phyloP scores from a whole-genome alignment of 2,113 vertebrate genomes.

The Sialia sialis region DNA sequence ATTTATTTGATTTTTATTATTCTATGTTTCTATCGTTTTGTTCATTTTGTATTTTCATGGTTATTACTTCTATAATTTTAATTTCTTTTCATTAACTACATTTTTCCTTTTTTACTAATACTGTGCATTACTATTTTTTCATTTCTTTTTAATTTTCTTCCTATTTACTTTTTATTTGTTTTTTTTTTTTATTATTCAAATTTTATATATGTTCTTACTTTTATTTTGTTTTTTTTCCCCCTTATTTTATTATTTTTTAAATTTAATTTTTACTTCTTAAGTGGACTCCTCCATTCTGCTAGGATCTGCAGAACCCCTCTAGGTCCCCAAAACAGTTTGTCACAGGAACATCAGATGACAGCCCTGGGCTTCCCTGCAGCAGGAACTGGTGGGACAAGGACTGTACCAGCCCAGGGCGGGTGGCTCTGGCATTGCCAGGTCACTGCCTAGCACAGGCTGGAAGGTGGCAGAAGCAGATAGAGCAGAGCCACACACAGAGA shows the following conservation, averaged over 20 bases:
- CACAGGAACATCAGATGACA: neutral
- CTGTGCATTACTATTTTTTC: neutral
- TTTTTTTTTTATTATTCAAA: neutral
- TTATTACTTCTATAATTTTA: neutral
- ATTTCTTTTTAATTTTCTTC: neutral
- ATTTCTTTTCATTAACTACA: neutral
- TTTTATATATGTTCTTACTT: neutral
- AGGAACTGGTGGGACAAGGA: neutral
- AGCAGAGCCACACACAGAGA: accelerated
- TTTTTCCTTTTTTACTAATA: neutral
- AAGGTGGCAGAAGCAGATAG: neutral
- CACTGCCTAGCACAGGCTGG: neutral
- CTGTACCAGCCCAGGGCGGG: accelerated
- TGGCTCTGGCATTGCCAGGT: neutral
- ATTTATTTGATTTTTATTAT: too few species aligned
- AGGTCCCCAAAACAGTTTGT: neutral
- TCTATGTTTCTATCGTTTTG: neutral
- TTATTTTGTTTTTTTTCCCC: neutral
- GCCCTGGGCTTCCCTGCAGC: neutral
- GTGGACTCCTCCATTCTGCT: too few species aligned
- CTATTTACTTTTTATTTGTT: neutral
- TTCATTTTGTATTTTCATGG: neutral
- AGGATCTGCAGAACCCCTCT: neutral
- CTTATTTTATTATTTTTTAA: neutral
- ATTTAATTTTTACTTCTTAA: neutral